Conservation (phyloP, 2,797 vertebrate genomes). For the Oreonectes daqikongensis region DNA sequence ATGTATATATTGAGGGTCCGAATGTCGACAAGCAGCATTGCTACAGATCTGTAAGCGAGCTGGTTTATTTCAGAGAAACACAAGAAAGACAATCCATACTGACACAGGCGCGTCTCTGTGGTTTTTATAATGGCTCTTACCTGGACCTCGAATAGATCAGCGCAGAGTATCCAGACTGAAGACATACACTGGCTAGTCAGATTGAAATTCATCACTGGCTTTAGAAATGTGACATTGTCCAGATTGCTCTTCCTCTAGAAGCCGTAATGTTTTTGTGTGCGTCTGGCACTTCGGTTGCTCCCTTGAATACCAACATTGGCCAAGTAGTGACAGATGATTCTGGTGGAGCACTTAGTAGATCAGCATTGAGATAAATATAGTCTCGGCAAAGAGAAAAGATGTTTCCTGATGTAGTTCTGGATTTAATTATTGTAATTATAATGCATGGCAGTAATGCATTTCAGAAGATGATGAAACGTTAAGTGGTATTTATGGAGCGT, state of each 20-base stretch:
- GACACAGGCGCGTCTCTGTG: slow-evolving; percentile 45
- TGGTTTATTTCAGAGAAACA: slow-evolving; percentile 39
- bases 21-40: slow-evolving; percentile 27
- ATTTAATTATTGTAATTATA: slow-evolving; percentile 59
- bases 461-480: slow-evolving; percentile 55
- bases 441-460: slow-evolving; percentile 54
- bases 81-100: slow-evolving; percentile 27
- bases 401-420: slow-evolving; percentile 46
- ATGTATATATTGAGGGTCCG: slow-evolving; percentile 41
- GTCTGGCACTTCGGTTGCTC: slow-evolving; percentile 8
- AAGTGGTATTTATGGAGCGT: slow-evolving; percentile 54
- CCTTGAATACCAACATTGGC: slow-evolving; percentile 35
- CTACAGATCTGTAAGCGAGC: slow-evolving; percentile 14
- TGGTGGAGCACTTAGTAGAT: slow-evolving; percentile 3
- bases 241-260: slow-evolving; percentile 19
- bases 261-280: slow-evolving; percentile 11
- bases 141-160: slow-evolving; percentile 23
- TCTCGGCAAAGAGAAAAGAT: slow-evolving; percentile 7
- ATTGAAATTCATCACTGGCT: slow-evolving; percentile 17
- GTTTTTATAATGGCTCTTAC: slow-evolving; percentile 38
- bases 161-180: slow-evolving; percentile 21
- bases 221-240: slow-evolving; percentile 15
- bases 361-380: slow-evolving; percentile 17
- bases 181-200: slow-evolving; percentile 28
- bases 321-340: not conserved